Conservation (phyloP, 2,113 vertebrate species). For the Myrmecophaga tridactyla region DNA sequence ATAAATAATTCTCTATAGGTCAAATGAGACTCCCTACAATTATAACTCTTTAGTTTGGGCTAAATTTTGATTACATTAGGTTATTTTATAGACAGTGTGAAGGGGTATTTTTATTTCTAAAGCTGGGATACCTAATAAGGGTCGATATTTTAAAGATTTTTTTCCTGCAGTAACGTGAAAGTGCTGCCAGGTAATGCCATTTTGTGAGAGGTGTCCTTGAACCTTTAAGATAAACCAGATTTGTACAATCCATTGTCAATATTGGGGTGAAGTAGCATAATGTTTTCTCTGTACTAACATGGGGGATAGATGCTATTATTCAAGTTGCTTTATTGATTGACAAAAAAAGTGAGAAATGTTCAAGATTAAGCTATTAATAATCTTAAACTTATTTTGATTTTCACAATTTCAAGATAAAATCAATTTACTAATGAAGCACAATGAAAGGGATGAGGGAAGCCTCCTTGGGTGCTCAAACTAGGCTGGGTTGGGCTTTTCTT, state of each 20-base stretch:
- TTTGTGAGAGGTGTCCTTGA: background rate
- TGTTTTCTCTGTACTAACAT: background rate
- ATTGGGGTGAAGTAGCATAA: background rate
- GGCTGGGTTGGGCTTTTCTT: background rate
- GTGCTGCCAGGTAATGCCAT: background rate
- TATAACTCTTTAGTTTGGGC: background rate
- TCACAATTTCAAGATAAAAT: background rate
- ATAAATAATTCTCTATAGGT: background rate
- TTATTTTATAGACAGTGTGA: background rate
- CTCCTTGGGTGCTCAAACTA: background rate
- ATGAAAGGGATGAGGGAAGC: background rate
- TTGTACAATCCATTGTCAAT: background rate
- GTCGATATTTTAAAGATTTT: background rate
- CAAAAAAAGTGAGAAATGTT: background rate
- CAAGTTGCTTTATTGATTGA: background rate
- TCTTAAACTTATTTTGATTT: background rate
- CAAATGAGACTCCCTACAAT: background rate
- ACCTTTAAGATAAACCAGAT: background rate
- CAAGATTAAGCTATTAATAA: background rate
- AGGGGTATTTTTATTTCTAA: constrained; percentile 18
- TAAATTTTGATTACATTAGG: background rate
- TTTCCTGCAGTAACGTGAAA: background rate
- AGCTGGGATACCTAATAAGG: background rate
- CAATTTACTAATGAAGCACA: background rate
- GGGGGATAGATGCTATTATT: background rate